Percentiles rank a stretch among this genome's conserved stretches.
Conservation (phyloP, 2,888 invertebrate species). For the Amphipyra tragopoginis region DNA sequence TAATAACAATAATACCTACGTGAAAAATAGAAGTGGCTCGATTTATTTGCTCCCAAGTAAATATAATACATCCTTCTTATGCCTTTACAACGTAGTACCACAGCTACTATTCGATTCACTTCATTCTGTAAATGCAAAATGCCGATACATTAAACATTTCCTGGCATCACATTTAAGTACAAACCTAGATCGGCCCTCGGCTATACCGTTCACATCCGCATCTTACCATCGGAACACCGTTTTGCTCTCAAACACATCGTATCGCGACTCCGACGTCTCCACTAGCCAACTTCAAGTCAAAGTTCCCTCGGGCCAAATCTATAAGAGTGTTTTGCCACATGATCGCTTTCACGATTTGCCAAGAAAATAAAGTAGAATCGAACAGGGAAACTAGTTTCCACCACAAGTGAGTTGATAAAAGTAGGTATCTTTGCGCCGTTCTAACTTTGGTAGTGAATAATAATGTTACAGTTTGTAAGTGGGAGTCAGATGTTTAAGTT, state of each 20-base stretch:
- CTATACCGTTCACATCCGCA: constrained; percentile 77
- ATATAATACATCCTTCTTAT: background rate
- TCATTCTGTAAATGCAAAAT: constrained; percentile 33
- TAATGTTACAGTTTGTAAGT: constrained; percentile 67
- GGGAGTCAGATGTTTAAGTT: constrained; percentile 30
- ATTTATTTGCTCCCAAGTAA: too few species aligned
- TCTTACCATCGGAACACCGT: constrained; percentile 82
- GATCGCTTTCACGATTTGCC: constrained; percentile 88
- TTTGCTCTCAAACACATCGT: constrained; percentile 86
- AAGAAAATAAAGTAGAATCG: constrained; percentile 85
- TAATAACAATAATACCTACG: too few species aligned
- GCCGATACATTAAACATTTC: constrained; percentile 50
- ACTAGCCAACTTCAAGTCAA: constrained; percentile 83
- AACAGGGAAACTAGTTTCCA: constrained; percentile 79
- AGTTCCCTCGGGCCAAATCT: constrained; percentile 87
- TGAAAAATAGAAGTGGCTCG: too few species aligned
- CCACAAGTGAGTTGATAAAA: constrained; percentile 81
- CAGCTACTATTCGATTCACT: background rate
- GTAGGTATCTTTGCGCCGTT: constrained; percentile 63
- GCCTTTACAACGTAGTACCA: background rate
- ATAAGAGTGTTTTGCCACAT: constrained; percentile 89
- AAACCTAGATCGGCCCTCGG: constrained; percentile 69
- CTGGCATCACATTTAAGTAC: constrained; percentile 45
- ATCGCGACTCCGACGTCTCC: constrained; percentile 63
- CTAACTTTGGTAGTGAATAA: constrained; percentile 76